Evolutionary conservation across 2,797 vertebrate species (phyloP).

Genomic region (Peromyscus aztecus): DNA sequence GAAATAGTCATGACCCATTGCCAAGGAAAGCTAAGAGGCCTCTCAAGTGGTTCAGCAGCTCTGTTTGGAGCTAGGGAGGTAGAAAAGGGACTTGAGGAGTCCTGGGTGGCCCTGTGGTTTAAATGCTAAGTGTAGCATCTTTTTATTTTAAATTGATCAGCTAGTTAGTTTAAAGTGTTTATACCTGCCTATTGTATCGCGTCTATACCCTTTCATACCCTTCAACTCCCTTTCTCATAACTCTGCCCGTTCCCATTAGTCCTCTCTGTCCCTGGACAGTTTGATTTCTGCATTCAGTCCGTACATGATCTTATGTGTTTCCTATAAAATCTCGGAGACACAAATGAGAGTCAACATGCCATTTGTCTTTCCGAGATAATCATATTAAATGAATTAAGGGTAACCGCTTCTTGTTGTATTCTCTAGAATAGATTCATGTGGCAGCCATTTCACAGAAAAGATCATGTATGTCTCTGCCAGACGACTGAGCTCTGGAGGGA

Average conservation of each 20-base stretch:
- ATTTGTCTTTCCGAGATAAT: background rate
- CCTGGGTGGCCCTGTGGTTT: background rate
- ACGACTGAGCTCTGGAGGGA: background rate
- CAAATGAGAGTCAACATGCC: background rate
- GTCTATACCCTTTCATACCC: too few species aligned
- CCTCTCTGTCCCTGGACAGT: background rate
- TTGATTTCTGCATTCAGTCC: background rate
- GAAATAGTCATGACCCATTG: too few species aligned
- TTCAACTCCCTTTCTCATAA: background rate
- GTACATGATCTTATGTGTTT: background rate
- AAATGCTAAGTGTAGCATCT: background rate
- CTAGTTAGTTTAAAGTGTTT: background rate
- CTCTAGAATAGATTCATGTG: background rate
- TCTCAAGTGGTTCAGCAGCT: background rate
- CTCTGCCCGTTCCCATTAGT: background rate
- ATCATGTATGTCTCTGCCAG: background rate
- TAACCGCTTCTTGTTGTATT: background rate
- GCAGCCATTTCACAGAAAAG: background rate
- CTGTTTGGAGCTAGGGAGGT: background rate
- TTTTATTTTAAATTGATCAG: background rate
- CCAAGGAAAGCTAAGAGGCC: background rate
- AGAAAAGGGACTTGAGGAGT: background rate
- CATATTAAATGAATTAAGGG: background rate
- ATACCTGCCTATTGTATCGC: background rate
- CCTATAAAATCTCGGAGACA: background rate